Conservation (phyloP, 2,888 invertebrate genomes). For the Tholera decimalis region DNA sequence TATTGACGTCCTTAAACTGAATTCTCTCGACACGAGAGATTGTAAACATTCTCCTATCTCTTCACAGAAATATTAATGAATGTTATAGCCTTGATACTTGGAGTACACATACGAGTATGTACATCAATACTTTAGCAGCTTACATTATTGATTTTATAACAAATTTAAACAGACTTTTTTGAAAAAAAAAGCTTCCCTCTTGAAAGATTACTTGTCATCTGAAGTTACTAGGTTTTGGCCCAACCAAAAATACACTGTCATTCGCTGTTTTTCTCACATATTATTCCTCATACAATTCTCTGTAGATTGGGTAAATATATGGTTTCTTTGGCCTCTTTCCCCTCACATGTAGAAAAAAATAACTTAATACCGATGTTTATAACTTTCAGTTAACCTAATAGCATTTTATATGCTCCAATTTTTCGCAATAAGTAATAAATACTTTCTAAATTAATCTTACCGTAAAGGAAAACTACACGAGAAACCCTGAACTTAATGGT, state of each 20-base stretch:
- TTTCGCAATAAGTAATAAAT: neutral
- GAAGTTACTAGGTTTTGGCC: too few relatives aligned
- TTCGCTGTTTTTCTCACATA: neutral
- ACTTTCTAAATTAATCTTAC: slow-evolving; percentile 12
- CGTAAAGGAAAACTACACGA: neutral
- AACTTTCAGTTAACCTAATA: neutral
- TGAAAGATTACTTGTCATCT: neutral
- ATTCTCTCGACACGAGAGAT: slow-evolving; percentile 15
- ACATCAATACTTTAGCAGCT: slow-evolving; percentile 11
- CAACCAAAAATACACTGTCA: too few relatives aligned
- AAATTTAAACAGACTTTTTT: neutral
- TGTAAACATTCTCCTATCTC: slow-evolving; percentile 21
- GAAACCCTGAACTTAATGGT: slow-evolving; percentile 33
- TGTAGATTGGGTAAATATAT: neutral
- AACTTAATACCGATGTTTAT: neutral
- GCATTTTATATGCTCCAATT: neutral
- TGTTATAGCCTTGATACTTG: slow-evolving; percentile 38
- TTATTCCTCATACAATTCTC: too few relatives aligned
- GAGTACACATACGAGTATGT: neutral
- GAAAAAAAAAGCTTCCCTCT: neutral
- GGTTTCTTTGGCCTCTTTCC: neutral
- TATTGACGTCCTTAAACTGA: slow-evolving; percentile 7
- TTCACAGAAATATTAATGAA: slow-evolving; percentile 7
- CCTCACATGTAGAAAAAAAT: neutral
- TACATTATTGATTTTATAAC: slow-evolving; percentile 10